Evolutionary conservation across 2,797 vertebrate species (phyloP).

Genomic region (Threskiornis aethiopicus): DNA sequence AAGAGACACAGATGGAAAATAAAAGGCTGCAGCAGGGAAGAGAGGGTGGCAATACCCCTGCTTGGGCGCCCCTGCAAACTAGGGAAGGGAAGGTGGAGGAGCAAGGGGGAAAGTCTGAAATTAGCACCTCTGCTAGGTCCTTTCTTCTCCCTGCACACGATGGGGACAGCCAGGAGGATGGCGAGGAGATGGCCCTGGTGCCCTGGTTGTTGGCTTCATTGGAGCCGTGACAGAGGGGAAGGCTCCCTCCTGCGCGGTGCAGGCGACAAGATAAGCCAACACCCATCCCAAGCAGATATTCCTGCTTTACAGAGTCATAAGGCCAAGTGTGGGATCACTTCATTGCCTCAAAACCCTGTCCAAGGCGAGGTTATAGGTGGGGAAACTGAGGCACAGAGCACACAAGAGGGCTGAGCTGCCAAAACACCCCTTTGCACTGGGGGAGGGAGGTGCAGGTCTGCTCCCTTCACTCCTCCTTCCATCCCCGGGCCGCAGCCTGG

Average conservation of each 20-base stretch:
- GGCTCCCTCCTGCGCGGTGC: neutral
- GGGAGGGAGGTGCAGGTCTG: neutral
- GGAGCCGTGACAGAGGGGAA: neutral
- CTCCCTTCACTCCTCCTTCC: neutral
- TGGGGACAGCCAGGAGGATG: neutral
- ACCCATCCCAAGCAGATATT: accelerated
- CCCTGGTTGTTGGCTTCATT: accelerated
- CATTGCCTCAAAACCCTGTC: accelerated
- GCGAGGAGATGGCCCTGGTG: neutral
- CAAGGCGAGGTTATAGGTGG: accelerated
- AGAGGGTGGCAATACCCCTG: neutral
- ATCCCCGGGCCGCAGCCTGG: neutral
- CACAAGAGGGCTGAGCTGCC: neutral
- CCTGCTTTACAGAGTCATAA: neutral
- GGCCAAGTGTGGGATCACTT: accelerated
- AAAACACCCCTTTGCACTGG: accelerated
- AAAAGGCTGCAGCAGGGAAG: accelerated
- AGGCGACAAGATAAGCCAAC: neutral
- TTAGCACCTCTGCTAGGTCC: neutral
- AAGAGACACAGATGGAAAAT: neutral
- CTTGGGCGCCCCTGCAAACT: neutral
- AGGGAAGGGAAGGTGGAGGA: neutral
- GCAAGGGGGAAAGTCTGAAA: neutral
- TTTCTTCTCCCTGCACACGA: neutral
- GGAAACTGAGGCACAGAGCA: neutral